phyloP scores from a whole-genome alignment of 2,888 invertebrate species.

The Eucera pruinosa region DNA sequence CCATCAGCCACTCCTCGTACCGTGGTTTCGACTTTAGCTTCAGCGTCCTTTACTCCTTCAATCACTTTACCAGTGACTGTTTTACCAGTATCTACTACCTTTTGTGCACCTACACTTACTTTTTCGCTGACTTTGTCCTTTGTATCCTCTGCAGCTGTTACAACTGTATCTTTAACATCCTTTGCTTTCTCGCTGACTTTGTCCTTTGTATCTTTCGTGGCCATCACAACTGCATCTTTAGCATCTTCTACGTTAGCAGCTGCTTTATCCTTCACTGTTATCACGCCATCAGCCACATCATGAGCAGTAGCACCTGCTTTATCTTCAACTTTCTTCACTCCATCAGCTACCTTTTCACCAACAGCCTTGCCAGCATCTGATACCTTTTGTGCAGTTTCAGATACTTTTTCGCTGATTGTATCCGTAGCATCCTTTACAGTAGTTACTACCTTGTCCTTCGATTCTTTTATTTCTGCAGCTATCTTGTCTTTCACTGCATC shows the following conservation, averaged over 20 bases:
- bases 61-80: slow-evolving; percentile 46
- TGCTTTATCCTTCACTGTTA: slow-evolving; percentile 11
- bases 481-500: slow-evolving; percentile 48
- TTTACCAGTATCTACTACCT: slow-evolving; percentile 33
- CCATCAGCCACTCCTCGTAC: slow-evolving; percentile 32
- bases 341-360: not conserved
- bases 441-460: slow-evolving; percentile 53
- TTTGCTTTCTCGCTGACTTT: no score
- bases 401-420: not conserved
- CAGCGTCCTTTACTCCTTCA: slow-evolving; percentile 68
- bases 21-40: slow-evolving; percentile 38
- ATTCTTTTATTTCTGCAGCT: slow-evolving; percentile 51
- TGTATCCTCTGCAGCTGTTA: not conserved
- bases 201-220: slow-evolving; percentile 4
- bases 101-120: slow-evolving; percentile 44
- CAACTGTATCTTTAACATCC: slow-evolving; percentile 33
- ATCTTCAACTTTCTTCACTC: not conserved
- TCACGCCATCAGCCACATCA: slow-evolving; percentile 36
- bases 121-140: slow-evolving; percentile 37
- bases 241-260: not conserved
- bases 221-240: slow-evolving; percentile 31
- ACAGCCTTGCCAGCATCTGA: not conserved
- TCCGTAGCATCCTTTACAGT: slow-evolving; percentile 34
- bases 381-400: not conserved
- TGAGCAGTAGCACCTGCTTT: not conserved